Evolutionary conservation across 2,797 vertebrate genomes (phyloP).

Genomic region (Iguana delicatissima): DNA sequence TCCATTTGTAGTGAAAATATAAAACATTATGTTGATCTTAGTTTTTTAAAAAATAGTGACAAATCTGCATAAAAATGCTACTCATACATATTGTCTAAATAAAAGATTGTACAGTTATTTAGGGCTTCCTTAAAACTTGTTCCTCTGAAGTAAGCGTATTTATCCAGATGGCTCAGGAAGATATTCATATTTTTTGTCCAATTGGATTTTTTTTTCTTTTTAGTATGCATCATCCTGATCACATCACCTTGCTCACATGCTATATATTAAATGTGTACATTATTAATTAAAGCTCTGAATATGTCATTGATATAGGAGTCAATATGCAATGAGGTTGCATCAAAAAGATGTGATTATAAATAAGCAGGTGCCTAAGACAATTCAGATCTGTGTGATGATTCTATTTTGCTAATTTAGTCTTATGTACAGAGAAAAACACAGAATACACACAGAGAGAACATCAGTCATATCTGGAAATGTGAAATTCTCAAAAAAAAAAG

Average conservation of each 20-base stretch:
- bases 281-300: not conserved
- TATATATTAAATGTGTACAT: not conserved
- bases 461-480: not conserved
- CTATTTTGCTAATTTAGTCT: not conserved
- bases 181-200: not conserved
- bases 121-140: not conserved
- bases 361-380: not conserved
- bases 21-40: constrained; percentile 1
- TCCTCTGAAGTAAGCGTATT: not conserved
- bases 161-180: constrained; percentile 1
- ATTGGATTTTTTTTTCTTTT: not conserved
- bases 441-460: not conserved
- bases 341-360: not conserved
- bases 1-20: not conserved
- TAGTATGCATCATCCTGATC: not conserved
- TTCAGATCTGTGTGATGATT: not conserved
- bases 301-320: not conserved
- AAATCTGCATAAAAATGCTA: not conserved
- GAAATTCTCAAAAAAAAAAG: not conserved
- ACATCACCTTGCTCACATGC: not conserved
- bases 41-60: not conserved
- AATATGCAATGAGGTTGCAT: not conserved
- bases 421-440: not conserved
- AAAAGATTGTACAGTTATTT: not conserved
- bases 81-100: not conserved